A percentile compares a stretch with the other conserved stretches of the same genome.
phyloP scores from a whole-genome alignment of 2,888 invertebrate species.

The Eupithecia subfuscata region DNA sequence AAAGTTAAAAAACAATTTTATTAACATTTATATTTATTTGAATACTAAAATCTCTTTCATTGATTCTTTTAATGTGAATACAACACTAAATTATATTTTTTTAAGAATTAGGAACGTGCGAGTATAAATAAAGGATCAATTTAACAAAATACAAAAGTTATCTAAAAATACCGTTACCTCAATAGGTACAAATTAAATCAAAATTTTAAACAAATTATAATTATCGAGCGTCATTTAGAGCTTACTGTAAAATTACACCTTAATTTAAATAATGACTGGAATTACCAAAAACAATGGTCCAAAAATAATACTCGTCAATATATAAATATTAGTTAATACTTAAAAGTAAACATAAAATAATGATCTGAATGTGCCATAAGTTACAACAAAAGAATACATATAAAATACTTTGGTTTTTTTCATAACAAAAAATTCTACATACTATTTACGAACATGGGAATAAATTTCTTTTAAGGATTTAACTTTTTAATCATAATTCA shows the following conservation, averaged over 20 bases:
- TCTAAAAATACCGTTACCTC: conserved; percentile 46
- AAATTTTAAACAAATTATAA: conserved; percentile 38
- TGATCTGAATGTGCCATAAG: conserved; percentile 55
- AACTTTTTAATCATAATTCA: conserved; percentile 33
- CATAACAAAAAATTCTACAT: conserved; percentile 58
- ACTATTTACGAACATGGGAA: conserved; percentile 24
- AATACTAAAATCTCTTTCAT: conserved; percentile 70
- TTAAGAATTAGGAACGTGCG: conserved; percentile 64
- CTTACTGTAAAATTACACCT: conserved; percentile 32
- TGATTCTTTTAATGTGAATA: conserved; percentile 64
- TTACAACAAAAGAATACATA: conserved; percentile 55
- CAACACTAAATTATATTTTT: conserved; percentile 65
- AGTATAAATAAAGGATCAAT: conserved; percentile 52
- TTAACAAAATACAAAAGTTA: conserved; percentile 50
- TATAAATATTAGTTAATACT: conserved; percentile 60
- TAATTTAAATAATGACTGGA: conserved; percentile 45
- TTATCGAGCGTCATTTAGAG: conserved; percentile 21
- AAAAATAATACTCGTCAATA: conserved; percentile 70
- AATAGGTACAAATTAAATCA: conserved; percentile 37
- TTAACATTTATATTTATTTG: conserved; percentile 82
- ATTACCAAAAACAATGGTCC: conserved; percentile 61
- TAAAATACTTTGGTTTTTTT: conserved; percentile 75
- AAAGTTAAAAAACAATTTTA: conserved; percentile 51
- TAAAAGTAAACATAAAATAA: conserved; percentile 52
- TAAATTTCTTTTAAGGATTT: conserved; percentile 20